phyloP scores from a whole-genome alignment of 2,888 invertebrate species.

The Heteromyza rotundicornis region DNA sequence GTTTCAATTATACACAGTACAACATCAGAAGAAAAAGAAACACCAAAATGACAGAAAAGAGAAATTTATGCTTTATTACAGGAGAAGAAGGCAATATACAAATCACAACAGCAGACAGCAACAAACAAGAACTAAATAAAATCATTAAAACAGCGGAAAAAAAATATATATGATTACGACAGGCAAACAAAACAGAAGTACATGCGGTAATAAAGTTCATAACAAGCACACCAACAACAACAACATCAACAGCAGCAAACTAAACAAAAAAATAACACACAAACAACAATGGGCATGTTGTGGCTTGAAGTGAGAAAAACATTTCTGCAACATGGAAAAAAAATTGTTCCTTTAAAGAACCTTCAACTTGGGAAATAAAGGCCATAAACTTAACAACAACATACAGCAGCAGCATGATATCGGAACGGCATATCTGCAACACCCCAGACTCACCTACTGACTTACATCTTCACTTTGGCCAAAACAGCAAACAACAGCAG shows the following conservation, averaged over 20 bases:
- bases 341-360: background rate
- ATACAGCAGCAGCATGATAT: background rate
- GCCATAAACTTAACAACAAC: background rate
- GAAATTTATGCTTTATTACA: background rate
- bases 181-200: background rate
- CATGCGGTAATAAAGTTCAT: background rate
- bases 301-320: background rate
- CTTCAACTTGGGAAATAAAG: background rate
- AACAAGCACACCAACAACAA: constrained; percentile 2
- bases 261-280: background rate
- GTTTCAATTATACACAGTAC: too few species aligned
- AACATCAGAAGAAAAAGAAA: too few species aligned
- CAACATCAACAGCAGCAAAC: background rate
- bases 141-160: background rate
- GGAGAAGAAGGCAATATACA: background rate
- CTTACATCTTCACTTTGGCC: constrained; percentile 3
- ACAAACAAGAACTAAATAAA: background rate
- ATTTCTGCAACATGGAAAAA: background rate
- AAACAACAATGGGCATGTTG: background rate
- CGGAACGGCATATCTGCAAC: background rate
- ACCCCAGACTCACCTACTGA: constrained; percentile 1
- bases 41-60: background rate
- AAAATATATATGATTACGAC: background rate
- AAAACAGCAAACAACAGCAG: background rate
- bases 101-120: background rate